Evolutionary conservation across 2,113 vertebrate genomes (phyloP).

Genomic region (mouse (Mus musculus)): GRCm39 chr13:42327501-42328000

Average conservation of each 20-base stretch:
- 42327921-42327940: slow-evolving; percentile 77
- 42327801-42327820: slow-evolving; percentile 46
- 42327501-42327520: background rate
- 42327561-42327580: background rate
- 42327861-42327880: background rate
- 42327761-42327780: slow-evolving; percentile 30
- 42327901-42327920: slow-evolving; percentile 31
- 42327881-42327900: background rate
- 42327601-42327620: background rate
- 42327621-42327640: background rate
- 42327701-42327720: background rate
- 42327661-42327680: background rate
- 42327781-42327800: slow-evolving; percentile 34
- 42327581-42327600: no score
- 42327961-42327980: slow-evolving; percentile 80
- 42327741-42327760: slow-evolving; percentile 20
- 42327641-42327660: background rate
- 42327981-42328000: slow-evolving; percentile 82
- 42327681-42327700: background rate
- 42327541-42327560: background rate
- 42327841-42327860: slow-evolving; percentile 36
- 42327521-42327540: accelerated
- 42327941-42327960: slow-evolving; percentile 81
- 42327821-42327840: background rate
- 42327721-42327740: background rate